Base-by-base conservation (phyloP, 2,888 invertebrate species). In the Pseudeuparius sepicola region DNA sequence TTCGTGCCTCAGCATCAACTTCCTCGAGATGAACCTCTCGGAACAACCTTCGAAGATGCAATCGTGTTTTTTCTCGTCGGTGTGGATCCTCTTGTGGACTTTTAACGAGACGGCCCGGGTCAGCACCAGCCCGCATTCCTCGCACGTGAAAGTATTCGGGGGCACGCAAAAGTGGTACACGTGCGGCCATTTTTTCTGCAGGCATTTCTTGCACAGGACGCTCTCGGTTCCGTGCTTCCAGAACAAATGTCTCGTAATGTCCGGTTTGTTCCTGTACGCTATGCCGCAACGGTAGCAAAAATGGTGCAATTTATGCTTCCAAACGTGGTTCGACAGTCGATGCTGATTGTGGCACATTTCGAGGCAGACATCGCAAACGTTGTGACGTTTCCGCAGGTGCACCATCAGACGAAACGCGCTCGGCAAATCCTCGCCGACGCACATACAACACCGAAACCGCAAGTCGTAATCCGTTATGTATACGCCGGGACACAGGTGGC, bases 221-320 rank as follows among this genome's bases (percentile, higher is more conserved):
- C 87, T 87, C 55, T 89, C 86, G 2, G 88, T 88, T 13, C 88
- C 88, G 59, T 90, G 89, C 60, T 89, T 90, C 88, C 89, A 89
- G 58, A 87, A 88, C 36, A 89, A 65, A 64, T 90, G 89, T 54
- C 86, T 85, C 10, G 84, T 85, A 39, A 88, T 89, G 53, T 88
- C 87, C 34, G 79, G 79, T 57, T 87, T 87, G 60, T 87, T 88
- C 43, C 43, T 41, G 56, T 89, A 89, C 1, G 88, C 79, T 43
- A 89, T 84, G 17, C 85, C 85, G 58, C 89, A 89, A 14, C 87
- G 74, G 57, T 87, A 88, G 55, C 89, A 89, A 36, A 86, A 64
- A 61, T 88, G 87, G 59, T 86, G 78, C 24, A 88, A 60, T 61
- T 88, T 89, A 56, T 89, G 88, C 63, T 89, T 89, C 84, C 87